A percentile compares a stretch with the other conserved stretches of the same genome.
Conservation (phyloP, 2,888 invertebrate genomes). For the Ennomos fuscantarius region DNA sequence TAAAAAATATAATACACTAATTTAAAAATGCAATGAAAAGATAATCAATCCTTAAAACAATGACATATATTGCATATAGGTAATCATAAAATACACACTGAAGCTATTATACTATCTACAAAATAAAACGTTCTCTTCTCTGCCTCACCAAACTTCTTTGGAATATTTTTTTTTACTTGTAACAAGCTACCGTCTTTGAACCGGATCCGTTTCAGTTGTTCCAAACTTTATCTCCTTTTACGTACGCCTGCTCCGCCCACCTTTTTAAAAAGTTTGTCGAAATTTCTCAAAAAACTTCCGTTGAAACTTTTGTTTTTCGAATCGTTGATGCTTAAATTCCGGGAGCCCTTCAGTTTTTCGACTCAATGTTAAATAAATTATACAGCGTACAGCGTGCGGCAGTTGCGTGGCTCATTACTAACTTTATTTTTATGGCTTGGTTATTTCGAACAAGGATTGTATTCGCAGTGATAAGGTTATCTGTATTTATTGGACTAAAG, state of each 20-base stretch:
- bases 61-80: too few species aligned
- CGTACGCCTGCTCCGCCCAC: constrained; percentile 19
- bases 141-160: background rate
- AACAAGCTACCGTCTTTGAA: constrained; percentile 2
- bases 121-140: too few species aligned
- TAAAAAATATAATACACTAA: too few species aligned
- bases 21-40: too few species aligned
- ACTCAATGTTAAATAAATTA: constrained; percentile 35
- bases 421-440: too few species aligned
- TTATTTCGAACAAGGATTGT: too few species aligned
- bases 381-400: background rate
- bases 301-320: constrained; percentile 37
- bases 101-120: too few species aligned
- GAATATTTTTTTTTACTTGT: too few species aligned
- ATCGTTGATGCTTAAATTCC: constrained; percentile 36
- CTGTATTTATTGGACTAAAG: too few species aligned
- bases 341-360: constrained; percentile 24
- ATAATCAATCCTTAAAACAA: too few species aligned
- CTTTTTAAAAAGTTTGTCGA: constrained; percentile 33
- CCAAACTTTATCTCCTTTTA: constrained; percentile 32
- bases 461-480: too few species aligned
- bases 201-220: constrained; percentile 28
- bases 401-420: constrained; percentile 1
- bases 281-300: constrained; percentile 26
- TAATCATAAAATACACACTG: too few species aligned